Evolutionary conservation across 1,140 invertebrate species (phyloP).

Genomic region (Gerris buenoi): DNA sequence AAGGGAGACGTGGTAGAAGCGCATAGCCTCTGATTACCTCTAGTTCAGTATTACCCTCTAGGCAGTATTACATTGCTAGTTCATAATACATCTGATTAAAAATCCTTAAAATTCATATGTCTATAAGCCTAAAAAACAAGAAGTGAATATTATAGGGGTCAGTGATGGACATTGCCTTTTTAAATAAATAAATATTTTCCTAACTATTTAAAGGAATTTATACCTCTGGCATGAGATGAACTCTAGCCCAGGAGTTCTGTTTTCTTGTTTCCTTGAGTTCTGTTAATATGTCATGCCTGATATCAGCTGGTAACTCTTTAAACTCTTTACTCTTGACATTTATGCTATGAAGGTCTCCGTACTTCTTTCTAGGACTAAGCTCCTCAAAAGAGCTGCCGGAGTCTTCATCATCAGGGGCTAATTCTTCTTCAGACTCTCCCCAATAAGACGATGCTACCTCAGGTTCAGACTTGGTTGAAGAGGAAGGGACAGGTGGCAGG

Average conservation of each 20-base stretch:
- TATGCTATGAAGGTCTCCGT: slow-evolving; percentile 54
- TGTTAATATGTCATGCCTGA: slow-evolving; percentile 79
- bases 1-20: no score
- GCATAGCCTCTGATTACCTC: no score
- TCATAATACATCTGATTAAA: no score
- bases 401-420: no score
- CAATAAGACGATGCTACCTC: background rate
- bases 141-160: no score
- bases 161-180: no score
- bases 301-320: slow-evolving; percentile 62
- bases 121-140: no score
- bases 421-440: slow-evolving; percentile 12
- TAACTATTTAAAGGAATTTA: no score
- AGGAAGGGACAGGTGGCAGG: slow-evolving; percentile 43
- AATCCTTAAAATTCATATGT: no score
- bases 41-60: no score
- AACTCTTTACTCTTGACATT: slow-evolving; percentile 67
- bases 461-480: background rate
- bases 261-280: slow-evolving; percentile 85
- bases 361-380: slow-evolving; percentile 8
- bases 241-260: slow-evolving; percentile 64
- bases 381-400: slow-evolving; percentile 13
- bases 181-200: no score
- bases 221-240: slow-evolving; percentile 67
- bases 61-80: no score